Evolutionary conservation across 2,797 vertebrate species (phyloP), one percentile per base, ranked within the genome.

Genomic region (Peromyscus attwateri): DNA sequence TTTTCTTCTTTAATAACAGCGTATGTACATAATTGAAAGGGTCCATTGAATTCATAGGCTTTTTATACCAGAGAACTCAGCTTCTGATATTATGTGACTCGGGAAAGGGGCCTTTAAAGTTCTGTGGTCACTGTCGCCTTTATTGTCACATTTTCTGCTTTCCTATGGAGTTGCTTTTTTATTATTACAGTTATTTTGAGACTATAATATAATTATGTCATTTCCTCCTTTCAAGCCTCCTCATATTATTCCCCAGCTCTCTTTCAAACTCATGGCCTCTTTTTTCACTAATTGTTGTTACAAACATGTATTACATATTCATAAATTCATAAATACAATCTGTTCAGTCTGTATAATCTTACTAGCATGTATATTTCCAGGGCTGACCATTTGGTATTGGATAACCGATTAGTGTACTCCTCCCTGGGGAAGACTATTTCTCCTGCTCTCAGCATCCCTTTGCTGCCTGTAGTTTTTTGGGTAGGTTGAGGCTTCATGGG

Each of bases 1-100:
- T 62, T 62, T 43, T 40, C 71, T 96, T 96, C 6, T 97, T 90
- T 77, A 92, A 95, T 52, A 57, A 73, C 23, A 27, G 60, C 92
- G 96, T 90, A 49, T 9, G 82, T 66, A 62, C 73, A 77, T 71
- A 81, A 82, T 95, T 95, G 81, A 43, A 81, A 91, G 75, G 75
- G 62, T 87, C 81, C 88, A 2, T 25, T 64, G 80, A 31, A 49
- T 91, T 80, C 77, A 81, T 0, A 43, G 94, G n/a, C 68, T 55
- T 75, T 92, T 64, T 23, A 64, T 6, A 40, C 10, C 40, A 21
- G 27, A 40, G 11, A 79, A 5, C 40, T 64, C 10, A 31, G n/a
- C 60, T 66, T 81, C 49, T 68, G 40, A 13, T 0, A 5, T 4
- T 55, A 25, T 21, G 34, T 17, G 9, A 40, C 21, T 80, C 14